Conservation (phyloP, 2,797 vertebrate species). For the Pempheris klunzingeri region DNA sequence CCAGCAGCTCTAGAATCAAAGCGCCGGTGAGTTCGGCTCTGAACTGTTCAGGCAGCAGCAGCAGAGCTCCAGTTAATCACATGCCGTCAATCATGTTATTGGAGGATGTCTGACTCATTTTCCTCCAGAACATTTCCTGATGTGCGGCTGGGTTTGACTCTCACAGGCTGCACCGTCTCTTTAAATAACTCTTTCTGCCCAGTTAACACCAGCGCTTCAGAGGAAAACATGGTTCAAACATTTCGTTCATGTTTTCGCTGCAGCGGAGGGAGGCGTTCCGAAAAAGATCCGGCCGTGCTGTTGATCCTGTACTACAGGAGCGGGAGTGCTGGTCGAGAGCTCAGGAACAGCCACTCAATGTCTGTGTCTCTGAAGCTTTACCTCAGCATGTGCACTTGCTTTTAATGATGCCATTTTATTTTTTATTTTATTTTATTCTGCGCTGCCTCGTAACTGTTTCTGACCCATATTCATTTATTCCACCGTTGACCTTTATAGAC, state of each 20-base stretch:
- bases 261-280: neutral
- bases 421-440: no score
- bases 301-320: neutral
- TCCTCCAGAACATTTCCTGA: neutral
- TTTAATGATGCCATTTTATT: no score
- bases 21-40: neutral
- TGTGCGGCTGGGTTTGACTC: neutral
- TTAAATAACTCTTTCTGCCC: neutral
- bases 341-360: neutral
- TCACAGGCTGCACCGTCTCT: no score
- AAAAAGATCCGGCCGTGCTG: neutral
- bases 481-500: no score
- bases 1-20: neutral
- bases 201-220: neutral
- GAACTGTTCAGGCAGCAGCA: neutral
- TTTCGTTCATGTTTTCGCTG: neutral
- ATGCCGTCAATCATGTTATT: slow-evolving; percentile 1
- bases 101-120: slow-evolving; percentile 9
- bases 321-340: no score
- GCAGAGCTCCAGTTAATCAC: neutral
- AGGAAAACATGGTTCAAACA: no score
- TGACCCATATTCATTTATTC: no score
- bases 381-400: no score
- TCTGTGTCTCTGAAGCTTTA: no score
- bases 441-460: no score